Conservation (phyloP, 2,797 vertebrate genomes). For the Rousettus madagascariensis region DNA sequence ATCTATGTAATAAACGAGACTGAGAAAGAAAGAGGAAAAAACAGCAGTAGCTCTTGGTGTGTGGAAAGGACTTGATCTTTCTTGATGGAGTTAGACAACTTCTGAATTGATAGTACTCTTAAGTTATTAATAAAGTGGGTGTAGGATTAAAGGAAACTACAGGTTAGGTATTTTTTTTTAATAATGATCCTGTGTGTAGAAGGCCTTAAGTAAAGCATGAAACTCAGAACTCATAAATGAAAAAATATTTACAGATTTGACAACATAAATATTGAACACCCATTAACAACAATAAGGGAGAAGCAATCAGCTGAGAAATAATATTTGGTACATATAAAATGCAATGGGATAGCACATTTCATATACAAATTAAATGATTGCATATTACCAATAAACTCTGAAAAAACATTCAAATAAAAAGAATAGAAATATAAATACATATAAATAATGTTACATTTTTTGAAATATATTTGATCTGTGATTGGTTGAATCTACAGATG, state of each 20-base stretch:
- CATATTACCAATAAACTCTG: neutral
- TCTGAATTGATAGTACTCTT: neutral
- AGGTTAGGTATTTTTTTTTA: neutral
- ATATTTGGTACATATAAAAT: constrained; percentile 21
- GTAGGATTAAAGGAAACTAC: neutral
- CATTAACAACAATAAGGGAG: neutral
- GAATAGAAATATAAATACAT: neutral
- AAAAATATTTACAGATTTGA: neutral
- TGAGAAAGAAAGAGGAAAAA: neutral
- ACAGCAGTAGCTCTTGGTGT: neutral
- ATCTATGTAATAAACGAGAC: neutral
- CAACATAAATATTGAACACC: neutral
- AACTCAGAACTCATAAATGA: neutral
- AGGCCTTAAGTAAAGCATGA: neutral
- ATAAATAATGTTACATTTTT: neutral
- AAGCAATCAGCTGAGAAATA: neutral
- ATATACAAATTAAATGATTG: neutral
- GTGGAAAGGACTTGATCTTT: constrained; percentile 10
- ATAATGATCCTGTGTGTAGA: neutral
- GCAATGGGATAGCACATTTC: neutral
- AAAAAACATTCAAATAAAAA: constrained; percentile 6
- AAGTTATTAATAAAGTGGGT: neutral
- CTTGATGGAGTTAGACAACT: neutral
- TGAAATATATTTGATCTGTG: neutral
- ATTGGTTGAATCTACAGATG: neutral